A percentile compares a stretch with the other conserved stretches of the same genome.
These are phyloP conservation scores for Barnardius zonarius DNA, from an alignment of 2,113 vertebrate genomes.

Conservation along the genomic window DNA sequence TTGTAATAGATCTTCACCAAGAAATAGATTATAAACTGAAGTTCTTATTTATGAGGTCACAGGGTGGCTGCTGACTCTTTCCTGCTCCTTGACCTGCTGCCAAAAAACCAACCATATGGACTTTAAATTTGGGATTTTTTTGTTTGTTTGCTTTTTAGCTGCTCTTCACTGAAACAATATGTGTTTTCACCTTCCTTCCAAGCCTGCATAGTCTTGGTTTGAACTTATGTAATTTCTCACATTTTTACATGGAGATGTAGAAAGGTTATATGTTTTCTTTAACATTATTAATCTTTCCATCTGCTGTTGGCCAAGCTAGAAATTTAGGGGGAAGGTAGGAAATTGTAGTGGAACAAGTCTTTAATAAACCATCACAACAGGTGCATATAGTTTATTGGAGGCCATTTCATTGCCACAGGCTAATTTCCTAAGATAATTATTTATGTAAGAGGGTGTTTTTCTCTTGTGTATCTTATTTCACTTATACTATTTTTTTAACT, in stretches of 20 bases:
- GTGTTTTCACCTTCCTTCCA: not conserved
- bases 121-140: not conserved
- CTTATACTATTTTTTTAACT: not conserved
- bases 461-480: conserved; percentile 6
- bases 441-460: conserved; percentile 66
- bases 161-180: not conserved
- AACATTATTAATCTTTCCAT: not conserved
- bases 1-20: not conserved
- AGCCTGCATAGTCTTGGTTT: not conserved
- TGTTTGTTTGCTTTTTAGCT: not conserved
- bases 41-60: not conserved
- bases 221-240: not conserved
- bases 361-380: conserved; percentile 68
- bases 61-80: not conserved
- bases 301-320: not conserved
- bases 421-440: conserved; percentile 65
- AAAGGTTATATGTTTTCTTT: not conserved
- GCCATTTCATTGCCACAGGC: conserved; percentile 71
- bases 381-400: conserved; percentile 68
- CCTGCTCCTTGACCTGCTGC: not conserved
- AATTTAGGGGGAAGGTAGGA: not conserved
- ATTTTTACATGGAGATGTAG: not conserved
- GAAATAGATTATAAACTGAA: not conserved
- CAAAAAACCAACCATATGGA: not conserved
- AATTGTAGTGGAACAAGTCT: conserved; percentile 56